Evolutionary conservation across 2,797 vertebrate genomes (phyloP), one percentile per base, ranked within the genome.

Genomic region (Rhynchotus rufescens): DNA sequence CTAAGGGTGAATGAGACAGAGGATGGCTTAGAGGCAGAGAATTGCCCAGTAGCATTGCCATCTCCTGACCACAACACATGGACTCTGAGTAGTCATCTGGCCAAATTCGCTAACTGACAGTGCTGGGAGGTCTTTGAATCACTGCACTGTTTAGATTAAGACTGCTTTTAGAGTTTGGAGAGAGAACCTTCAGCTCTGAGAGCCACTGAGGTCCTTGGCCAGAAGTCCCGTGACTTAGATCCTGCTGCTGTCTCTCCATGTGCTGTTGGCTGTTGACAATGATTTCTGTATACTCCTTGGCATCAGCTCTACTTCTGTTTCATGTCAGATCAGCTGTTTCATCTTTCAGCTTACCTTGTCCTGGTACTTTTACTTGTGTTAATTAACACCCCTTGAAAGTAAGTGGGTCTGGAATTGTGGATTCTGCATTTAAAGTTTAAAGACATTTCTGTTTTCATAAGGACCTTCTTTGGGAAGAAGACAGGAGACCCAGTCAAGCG

Each of bases 131-230:
- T 32, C 19, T 10, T 40, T 64, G 26, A 23, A 28, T 9, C 47
- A 28, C 13, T 2, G 4, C 12, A 15, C 10, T 44, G 76, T 80
- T 89, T 47, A 47, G 26, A 40, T 54, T 20, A 56, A 4, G 1
- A 7, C 20, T 75, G 6, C 1, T 69, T 80, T 66, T 2, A 34
- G 32, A 15, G 6, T 69, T 38, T 81, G 64, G 4, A 40, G 5
- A 6, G 26, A 71, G 8, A 12, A 36, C 81, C 36, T 30, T 32
- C 7, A 74, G 8, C 16, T 64, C 23, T 44, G 40, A 83, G 42
- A 23, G 26, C 3, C 14, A 2, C 4, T 8, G 21, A 11, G 45
- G 19, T 3, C 25, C 12, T 15, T 0, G 1, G 6, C 38, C 13
- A 8, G 49, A 51, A 66, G 8, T 5, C 38, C 34, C 12, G 21